Base-by-base conservation (phyloP, 2,113 vertebrate species). In the Miniopterus natalensis region DNA sequence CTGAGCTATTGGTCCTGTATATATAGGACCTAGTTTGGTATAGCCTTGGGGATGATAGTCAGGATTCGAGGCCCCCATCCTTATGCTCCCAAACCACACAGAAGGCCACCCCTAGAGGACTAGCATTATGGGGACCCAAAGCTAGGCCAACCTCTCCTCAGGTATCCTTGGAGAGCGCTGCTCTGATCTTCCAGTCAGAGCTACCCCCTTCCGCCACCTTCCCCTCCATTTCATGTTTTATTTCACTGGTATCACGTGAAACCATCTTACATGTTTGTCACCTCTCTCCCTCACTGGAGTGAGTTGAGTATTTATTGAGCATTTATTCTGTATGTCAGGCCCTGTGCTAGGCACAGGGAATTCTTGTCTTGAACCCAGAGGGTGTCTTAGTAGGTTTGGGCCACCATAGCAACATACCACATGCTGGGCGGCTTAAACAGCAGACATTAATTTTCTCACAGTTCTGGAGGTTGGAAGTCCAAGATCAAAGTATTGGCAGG, bases 371-470 rank as follows among this genome's bases (percentile, higher is more conserved):
- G 68, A 53, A 45, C 21, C 1, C 42, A 8, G 25, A 42, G 53
- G 29, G 17, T 3, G 5, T 49, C 70, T 91, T 5, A 25, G 45
- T 42, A 1, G 40, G 51, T 36, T 53, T 0, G 7, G 36, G 5
- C 23, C 5, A 1, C 51, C 3, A 0, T 11, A 1, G 18, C 21
- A 3, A 18, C 42, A 11, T 21, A 4, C 17, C 1, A 2, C 8
- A 0, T 49, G 29, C 45, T 18, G 29, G 47, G 45, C 0, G 1
- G 83, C 81, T 63, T 4, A 7, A 55, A 15, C 25, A 40, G 27
- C 4, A 59, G 65, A 25, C 36, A 0, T n/a, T 17, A 36, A 29
- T 61, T 31, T 25, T n/a, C 29, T 59, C 55, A 6, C 0, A 0
- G 36, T 57, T 45, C 40, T 11, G 23, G 83, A 25, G 57, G 59